Conservation (phyloP, 1,140 invertebrate genomes). For the Diachasma alloeum region DNA sequence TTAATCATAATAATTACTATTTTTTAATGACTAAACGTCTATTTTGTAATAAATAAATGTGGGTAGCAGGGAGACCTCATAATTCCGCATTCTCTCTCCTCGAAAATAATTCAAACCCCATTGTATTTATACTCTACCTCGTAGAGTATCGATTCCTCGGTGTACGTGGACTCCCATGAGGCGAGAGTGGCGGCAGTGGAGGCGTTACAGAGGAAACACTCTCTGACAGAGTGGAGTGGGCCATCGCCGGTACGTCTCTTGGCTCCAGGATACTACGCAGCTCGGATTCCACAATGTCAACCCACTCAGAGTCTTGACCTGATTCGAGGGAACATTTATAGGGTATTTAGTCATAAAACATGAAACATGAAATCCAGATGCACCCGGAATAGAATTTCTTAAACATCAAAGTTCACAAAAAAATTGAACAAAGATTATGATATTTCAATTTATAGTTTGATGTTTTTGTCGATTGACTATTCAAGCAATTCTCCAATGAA, state of each 20-base stretch:
- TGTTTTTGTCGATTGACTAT: too few species aligned
- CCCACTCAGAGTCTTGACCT: slow-evolving; percentile 82
- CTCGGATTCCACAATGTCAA: slow-evolving; percentile 83
- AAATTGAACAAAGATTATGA: too few species aligned
- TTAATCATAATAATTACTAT: too few species aligned
- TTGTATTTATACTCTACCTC: slow-evolving; percentile 35
- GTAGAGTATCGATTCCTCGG: slow-evolving; percentile 57
- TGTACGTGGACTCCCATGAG: slow-evolving; percentile 65
- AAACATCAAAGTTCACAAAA: too few species aligned
- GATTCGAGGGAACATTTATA: background rate
- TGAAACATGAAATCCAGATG: too few species aligned
- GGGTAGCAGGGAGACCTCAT: too few species aligned
- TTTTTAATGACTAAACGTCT: too few species aligned
- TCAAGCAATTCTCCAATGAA: too few species aligned
- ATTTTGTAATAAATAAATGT: too few species aligned
- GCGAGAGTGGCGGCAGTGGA: slow-evolving; percentile 79
- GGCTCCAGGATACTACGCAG: slow-evolving; percentile 80
- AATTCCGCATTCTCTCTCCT: background rate
- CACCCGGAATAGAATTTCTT: too few species aligned
- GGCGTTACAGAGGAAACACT: slow-evolving; percentile 78
- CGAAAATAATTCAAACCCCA: background rate
- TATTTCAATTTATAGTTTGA: too few species aligned
- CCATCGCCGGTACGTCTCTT: slow-evolving; percentile 62
- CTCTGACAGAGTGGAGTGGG: slow-evolving; percentile 70
- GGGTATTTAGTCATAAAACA: background rate